Conservation (phyloP, 1,140 invertebrate genomes). For the Drosophila pectinifera region DNA sequence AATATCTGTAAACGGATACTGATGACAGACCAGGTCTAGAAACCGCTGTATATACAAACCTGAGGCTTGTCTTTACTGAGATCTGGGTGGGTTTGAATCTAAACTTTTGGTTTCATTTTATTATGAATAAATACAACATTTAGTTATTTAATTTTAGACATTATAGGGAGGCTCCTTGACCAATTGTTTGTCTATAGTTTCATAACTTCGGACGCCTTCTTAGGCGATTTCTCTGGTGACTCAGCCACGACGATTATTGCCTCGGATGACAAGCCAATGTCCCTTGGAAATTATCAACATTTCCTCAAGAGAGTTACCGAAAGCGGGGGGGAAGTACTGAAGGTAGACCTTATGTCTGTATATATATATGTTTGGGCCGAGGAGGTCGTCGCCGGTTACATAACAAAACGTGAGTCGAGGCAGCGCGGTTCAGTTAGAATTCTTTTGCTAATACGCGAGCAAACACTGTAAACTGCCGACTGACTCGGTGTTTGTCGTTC, state of each 20-base stretch:
- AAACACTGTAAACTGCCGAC: constrained; percentile 57
- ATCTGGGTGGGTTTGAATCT: neutral
- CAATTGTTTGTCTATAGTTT: neutral
- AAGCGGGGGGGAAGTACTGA: constrained; percentile 10
- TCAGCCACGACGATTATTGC: constrained; percentile 14
- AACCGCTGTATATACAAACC: no score
- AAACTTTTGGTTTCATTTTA: no score
- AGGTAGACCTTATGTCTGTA: neutral
- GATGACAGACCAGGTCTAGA: no score
- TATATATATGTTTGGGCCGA: neutral
- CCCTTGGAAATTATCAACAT: constrained; percentile 18
- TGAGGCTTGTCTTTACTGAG: no score
- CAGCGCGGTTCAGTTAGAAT: constrained; percentile 49
- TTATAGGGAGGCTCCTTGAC: neutral
- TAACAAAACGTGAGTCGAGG: constrained; percentile 46
- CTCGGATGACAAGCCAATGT: constrained; percentile 2
- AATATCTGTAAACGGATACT: neutral
- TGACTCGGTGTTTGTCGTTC: constrained; percentile 40
- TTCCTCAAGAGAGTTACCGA: constrained; percentile 46
- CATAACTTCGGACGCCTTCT: neutral
- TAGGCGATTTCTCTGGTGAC: neutral
- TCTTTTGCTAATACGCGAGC: constrained; percentile 52
- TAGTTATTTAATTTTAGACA: neutral
- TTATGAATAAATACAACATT: no score
- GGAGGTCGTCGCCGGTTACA: constrained; percentile 29